Base-by-base conservation (phyloP, 2,797 vertebrate genomes). In the Brachyalestes nurse region DNA sequence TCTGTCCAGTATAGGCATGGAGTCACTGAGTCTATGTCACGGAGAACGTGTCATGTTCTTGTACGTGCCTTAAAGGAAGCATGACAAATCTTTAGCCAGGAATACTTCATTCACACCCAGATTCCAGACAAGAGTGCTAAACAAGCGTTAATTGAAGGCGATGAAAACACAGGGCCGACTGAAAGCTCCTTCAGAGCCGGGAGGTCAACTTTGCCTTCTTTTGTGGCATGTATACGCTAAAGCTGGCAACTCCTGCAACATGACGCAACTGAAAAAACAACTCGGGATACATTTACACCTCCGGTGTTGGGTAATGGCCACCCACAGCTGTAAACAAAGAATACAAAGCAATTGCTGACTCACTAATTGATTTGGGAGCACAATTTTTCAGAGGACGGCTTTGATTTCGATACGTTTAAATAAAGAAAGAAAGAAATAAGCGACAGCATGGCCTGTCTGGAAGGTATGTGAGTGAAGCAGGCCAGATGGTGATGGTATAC, bases 401-500 rank as follows among this genome's bases (percentile, higher is more conserved):
- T 19, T 9, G 47, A 49, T 10, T 28, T 71, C 1, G 3, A 45
- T 8, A 42, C 4, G 4, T 42, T 42, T 42, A 8, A 42, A 42
- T 4, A 42, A 42, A 42, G 0, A 45, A 45, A 45, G 0, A 45
- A 45, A 45, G 0, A 49, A 12, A 49, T 10, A 49, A 49, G 13
- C 47, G 53, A 69, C 12, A 74, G 51, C 9, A 60, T 81, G 42
- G 57, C 67, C 9, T 38, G 42, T 51, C 67, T 62, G 71, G 21
- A 51, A 53, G 42, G 40, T 67, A 58, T 66, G 28, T 61, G 25
- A 45, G 62, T 77, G 21, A 12, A 42, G 14, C 8, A 49, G 67
- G 38, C 49, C 28, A 75, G n/a, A 40, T 75, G 57, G 60, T 64
- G 76, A 75, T 49, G 82, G 77, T 69, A 69, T 75, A 88, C 90